Base-by-base conservation (phyloP, 2,888 invertebrate species). In the Papilio protenor region DNA sequence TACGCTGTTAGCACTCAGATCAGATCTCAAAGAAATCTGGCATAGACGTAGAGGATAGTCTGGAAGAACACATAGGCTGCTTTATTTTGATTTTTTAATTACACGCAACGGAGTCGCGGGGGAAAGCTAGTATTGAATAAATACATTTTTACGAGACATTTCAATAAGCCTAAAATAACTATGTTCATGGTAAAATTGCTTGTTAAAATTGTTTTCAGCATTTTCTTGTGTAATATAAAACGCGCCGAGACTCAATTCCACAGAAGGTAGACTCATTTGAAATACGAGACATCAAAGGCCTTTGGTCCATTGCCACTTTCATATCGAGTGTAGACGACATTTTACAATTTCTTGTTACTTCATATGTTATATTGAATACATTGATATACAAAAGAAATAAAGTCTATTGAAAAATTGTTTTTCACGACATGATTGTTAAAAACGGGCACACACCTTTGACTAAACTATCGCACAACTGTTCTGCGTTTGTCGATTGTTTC, bases 201-300 rank as follows among this genome's bases (percentile, higher is more conserved):
- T 33, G 64, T 33, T 33, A 64, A 66, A 40, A 66, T n/a, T 66
- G 12, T 59, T 59, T 59, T 61, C 12, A 61, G 27, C 14, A 23
- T 61, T 23, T 66, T 40, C 40, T 66, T 10, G 40, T 40, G 66
- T 40, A n/a, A 66, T 18, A 40, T 66, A 18, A 66, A 40, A 66
- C 33, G 66, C 40, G 33, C n/a, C 40, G n/a, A n/a, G 40, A 66
- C 66, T 66, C 66, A 66, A 66, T 66, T 40, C 40, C 33, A 84
- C 79, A 79, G 80, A 83, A 83, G 80, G 82, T 79, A 74, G 81
- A 71, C 75, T 80, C 78, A 80, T 85, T 84, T 84, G 84, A 86
- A 82, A 83, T 84, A 87, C 84, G 85, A 85, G 86, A 85, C 83
- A 81, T 83, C 85, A 84, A 81, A 86, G 82, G 79, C 80, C 82